phyloP scores from a whole-genome alignment of 2,113 vertebrate genomes.

The Trogon melanurus region DNA sequence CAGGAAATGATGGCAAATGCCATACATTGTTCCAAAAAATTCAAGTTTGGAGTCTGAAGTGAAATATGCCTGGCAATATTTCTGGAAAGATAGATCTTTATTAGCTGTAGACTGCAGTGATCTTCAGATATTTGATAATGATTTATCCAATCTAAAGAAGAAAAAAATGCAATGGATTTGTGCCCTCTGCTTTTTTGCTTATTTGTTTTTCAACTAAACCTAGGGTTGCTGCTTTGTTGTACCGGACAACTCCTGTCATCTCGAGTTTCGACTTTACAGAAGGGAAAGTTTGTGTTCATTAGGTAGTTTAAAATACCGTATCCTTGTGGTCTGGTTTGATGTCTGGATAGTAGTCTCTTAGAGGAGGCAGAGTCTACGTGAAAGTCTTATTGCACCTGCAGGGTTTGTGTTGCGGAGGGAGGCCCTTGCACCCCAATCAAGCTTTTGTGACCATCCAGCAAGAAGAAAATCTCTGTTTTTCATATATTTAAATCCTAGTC shows the following conservation, averaged over 20 bases:
- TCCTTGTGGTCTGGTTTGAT: neutral
- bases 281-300: neutral
- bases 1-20: constrained; percentile 22
- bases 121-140: neutral
- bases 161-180: neutral
- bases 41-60: neutral
- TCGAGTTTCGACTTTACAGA: neutral
- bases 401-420: neutral
- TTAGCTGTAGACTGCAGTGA: neutral
- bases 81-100: neutral
- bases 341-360: neutral
- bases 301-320: neutral
- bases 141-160: neutral
- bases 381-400: neutral
- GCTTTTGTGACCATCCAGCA: neutral
- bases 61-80: neutral
- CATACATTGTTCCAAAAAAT: neutral
- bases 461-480: neutral
- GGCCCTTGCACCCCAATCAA: neutral
- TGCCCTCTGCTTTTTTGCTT: neutral
- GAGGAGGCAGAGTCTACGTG: neutral
- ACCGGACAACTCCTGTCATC: neutral
- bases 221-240: neutral
- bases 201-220: neutral
- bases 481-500: neutral